Evolutionary conservation across 2,113 vertebrate genomes (phyloP).

Genomic region (Dinomys branickii): DNA sequence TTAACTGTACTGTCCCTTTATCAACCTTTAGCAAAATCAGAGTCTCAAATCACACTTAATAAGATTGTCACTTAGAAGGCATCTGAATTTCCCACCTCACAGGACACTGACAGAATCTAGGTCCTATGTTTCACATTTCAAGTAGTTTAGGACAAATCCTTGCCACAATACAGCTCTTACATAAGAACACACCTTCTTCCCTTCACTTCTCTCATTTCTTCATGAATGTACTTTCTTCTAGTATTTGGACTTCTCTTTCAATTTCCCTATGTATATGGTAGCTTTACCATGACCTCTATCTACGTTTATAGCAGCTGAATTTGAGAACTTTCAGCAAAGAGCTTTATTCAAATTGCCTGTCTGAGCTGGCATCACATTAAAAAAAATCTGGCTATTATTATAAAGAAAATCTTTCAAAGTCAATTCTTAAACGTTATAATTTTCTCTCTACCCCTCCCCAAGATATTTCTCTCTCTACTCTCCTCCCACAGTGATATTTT

Average conservation of each 20-base stretch:
- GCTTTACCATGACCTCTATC: neutral
- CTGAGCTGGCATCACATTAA: neutral
- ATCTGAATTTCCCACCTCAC: neutral
- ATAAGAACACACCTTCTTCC: neutral
- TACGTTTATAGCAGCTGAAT: neutral
- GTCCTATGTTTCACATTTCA: neutral
- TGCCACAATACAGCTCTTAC: neutral
- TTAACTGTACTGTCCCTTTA: neutral
- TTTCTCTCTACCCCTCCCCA: neutral
- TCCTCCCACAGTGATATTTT: neutral
- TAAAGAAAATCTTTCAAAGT: neutral
- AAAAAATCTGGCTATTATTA: neutral
- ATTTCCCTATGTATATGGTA: neutral
- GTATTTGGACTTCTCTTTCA: neutral
- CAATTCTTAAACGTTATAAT: constrained; percentile 29
- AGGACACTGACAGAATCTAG: neutral
- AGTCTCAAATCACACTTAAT: neutral
- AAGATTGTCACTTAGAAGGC: neutral
- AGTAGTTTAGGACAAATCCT: neutral
- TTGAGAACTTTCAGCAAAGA: neutral
- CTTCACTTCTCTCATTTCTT: neutral
- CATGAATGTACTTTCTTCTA: neutral
- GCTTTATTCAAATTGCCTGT: neutral
- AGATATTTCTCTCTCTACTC: neutral
- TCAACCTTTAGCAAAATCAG: neutral